Percentiles rank a stretch among this genome's conserved stretches.
phyloP scores from a whole-genome alignment of 2,797 vertebrate genomes.

The Mus spretus region DNA sequence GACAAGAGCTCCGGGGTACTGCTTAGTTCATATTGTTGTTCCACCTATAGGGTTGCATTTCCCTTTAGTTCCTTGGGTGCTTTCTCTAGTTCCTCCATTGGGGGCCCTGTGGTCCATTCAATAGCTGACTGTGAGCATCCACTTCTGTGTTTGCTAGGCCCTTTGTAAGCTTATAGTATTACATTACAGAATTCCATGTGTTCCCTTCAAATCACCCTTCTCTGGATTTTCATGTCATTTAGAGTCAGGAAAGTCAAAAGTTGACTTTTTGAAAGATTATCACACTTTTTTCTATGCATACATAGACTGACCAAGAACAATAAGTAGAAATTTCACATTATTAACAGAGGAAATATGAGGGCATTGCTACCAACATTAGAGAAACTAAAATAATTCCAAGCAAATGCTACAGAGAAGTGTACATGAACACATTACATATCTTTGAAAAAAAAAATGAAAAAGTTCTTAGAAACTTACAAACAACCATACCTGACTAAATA shows the following conservation, averaged over 20 bases:
- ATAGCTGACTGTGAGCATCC: too few species aligned
- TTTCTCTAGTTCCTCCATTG: too few species aligned
- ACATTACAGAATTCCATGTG: not conserved
- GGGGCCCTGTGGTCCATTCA: too few species aligned
- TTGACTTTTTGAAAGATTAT: not conserved
- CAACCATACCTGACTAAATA: not conserved
- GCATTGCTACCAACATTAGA: not conserved
- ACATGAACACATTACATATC: not conserved
- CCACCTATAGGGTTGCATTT: too few species aligned
- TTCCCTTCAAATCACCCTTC: not conserved
- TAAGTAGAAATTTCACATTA: not conserved
- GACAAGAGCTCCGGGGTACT: too few species aligned
- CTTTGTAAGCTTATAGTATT: not conserved
- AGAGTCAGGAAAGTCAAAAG: not conserved
- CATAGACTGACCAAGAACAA: not conserved
- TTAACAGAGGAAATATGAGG: not conserved
- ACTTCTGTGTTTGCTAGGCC: too few species aligned
- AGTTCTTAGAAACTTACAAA: not conserved
- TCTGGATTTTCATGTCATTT: slow-evolving; percentile 16
- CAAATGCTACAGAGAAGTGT: not conserved
- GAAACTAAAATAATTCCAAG: slow-evolving; percentile 13
- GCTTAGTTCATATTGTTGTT: too few species aligned
- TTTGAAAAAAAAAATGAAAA: not conserved
- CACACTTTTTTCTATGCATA: not conserved
- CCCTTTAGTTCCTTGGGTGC: too few species aligned